Evolutionary conservation across 2,888 invertebrate species (phyloP), one percentile per base, ranked within the genome.

Genomic region (Dascillus cervinus): DNA sequence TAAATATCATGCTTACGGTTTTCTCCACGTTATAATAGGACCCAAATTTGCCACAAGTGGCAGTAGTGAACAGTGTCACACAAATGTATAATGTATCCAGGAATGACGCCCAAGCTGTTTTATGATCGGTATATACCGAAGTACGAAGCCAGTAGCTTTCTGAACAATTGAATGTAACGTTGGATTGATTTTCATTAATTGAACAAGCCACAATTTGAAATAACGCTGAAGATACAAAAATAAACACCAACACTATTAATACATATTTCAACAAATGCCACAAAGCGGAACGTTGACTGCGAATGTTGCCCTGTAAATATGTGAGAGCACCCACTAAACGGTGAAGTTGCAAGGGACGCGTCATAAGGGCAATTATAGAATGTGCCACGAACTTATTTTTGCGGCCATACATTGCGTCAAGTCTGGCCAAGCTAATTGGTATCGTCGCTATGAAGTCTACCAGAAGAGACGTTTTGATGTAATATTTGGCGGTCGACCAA

Each of bases 401-500:
- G 9, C 5, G 5, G 10, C 44, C 40, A 23, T 41, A 37, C 10
- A 41, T 26, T 4, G 19, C 8, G 3, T 41, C 21, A 2, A 42
- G 4, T 13, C 30, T 62, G 2, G 65, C 2, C 0, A 56, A 56
- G 26, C 67, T 65, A 66, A 68, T 69, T 3, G 71, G 70, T 12
- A 68, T 63, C 39, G 64, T 61, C 6, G 63, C 65, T 3, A 69
- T 20, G 2, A 70, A 51, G 43, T 71, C 71, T n/a, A 66, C 31
- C n/a, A 56, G 22, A 34, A 71, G 70, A 21, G 64, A 53, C 5
- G 65, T 60, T 9, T 5, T 60, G 3, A 71, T 41, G 50, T 71
- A 71, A 42, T 68, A 58, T 41, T 51, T 63, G 3, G 70, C 70
- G 4, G 70, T 70, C 46, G 66, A 49, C 47, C 66, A 69, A 4